Percentiles rank a stretch among this genome's conserved stretches.
These are phyloP conservation scores for Himantopus leucocephalus DNA, from an alignment of 2,113 vertebrate genomes.

Conservation along the genomic window DNA sequence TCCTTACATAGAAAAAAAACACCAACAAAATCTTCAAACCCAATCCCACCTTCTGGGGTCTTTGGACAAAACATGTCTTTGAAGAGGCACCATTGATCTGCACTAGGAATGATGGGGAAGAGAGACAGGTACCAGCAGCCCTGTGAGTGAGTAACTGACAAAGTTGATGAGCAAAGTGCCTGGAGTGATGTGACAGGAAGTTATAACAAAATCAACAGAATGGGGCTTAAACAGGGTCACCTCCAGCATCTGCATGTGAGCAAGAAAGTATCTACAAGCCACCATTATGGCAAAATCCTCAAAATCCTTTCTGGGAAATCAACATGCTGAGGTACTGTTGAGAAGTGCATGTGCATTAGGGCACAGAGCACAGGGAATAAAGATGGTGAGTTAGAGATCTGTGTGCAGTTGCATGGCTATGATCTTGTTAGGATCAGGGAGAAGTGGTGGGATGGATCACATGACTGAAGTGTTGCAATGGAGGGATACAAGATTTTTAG, in stretches of 20 bases:
- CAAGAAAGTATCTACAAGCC: neutral
- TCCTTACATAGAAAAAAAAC: neutral
- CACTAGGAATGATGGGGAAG: neutral
- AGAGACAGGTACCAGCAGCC: neutral
- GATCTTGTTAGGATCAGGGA: neutral
- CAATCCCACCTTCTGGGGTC: neutral
- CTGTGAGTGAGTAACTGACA: neutral
- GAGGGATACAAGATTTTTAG: neutral
- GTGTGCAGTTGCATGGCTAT: neutral
- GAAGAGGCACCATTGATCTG: neutral
- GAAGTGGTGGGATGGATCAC: neutral
- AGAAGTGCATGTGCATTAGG: neutral
- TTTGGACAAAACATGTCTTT: neutral
- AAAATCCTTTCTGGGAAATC: neutral
- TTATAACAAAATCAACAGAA: neutral
- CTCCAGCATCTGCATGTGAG: neutral
- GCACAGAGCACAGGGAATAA: neutral
- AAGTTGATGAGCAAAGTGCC: neutral
- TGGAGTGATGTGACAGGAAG: neutral
- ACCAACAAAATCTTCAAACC: neutral
- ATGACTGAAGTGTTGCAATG: neutral
- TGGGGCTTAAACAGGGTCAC: neutral
- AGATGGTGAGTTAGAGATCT: neutral
- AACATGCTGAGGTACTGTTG: neutral
- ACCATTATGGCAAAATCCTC: neutral